These are phyloP conservation scores for Numenius phaeopus DNA, from an alignment of 2,797 vertebrate species.

Conservation along the genomic window DNA sequence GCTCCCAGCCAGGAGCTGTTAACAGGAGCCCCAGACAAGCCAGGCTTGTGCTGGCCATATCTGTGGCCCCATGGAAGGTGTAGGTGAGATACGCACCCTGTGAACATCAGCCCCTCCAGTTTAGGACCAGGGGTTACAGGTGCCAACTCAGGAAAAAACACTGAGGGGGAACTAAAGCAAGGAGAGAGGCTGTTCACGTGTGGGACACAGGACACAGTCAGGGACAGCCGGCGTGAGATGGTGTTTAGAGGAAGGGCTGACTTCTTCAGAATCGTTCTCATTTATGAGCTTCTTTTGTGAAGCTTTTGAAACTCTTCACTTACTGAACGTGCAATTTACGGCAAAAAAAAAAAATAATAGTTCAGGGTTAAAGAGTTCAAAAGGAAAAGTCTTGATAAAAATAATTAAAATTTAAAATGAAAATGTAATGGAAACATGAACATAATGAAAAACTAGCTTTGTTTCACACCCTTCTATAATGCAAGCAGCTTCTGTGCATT, in stretches of 20 bases:
- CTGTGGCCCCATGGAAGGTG: rapidly evolving
- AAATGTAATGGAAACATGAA: neutral
- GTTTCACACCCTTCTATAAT: neutral
- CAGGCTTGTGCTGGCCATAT: neutral
- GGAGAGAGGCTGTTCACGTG: neutral
- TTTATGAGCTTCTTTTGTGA: neutral
- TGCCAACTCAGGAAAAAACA: neutral
- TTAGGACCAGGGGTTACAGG: neutral
- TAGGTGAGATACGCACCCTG: neutral
- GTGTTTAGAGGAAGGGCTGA: neutral
- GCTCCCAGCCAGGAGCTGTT: neutral
- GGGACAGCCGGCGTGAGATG: rapidly evolving
- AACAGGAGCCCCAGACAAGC: neutral
- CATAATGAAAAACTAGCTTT: neutral
- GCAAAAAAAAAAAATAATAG: neutral
- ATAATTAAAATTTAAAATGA: neutral
- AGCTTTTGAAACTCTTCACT: neutral
- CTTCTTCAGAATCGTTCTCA: neutral
- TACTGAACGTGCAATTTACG: neutral
- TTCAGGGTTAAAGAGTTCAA: neutral
- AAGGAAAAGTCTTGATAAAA: neutral
- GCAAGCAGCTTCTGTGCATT: neutral
- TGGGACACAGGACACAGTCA: neutral
- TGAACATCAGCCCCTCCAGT: neutral
- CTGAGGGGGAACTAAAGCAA: neutral